Percentiles rank a stretch among this genome's conserved stretches.
phyloP scores from a whole-genome alignment of 2,113 vertebrate species.

The Synodontis membranacea region DNA sequence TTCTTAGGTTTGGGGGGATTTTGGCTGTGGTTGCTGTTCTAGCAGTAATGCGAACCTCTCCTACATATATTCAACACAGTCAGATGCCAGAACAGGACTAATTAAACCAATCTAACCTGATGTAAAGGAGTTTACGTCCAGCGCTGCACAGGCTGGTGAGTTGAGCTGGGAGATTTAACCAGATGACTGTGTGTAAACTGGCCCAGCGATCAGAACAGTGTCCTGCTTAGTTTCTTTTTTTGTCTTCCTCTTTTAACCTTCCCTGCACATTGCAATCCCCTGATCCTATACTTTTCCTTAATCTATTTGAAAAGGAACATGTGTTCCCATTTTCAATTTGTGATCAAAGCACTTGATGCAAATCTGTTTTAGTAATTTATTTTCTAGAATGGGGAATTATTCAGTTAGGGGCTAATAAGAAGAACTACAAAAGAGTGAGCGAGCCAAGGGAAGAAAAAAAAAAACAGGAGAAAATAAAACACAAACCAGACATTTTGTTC shows the following conservation, averaged over 20 bases:
- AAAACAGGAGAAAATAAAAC: conserved; percentile 50
- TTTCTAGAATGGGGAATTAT: conserved; percentile 26
- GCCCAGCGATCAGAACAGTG: conserved; percentile 1
- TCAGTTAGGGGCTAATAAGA: conserved; percentile 23
- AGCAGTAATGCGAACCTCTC: conserved; percentile 26
- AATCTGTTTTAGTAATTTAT: conserved; percentile 41
- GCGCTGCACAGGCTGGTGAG: not conserved
- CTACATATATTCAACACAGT: not conserved
- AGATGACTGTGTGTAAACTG: conserved; percentile 14
- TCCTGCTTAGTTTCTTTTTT: conserved; percentile 25
- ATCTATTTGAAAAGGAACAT: conserved; percentile 55
- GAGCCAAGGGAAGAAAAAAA: conserved; percentile 16
- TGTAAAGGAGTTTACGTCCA: conserved; percentile 30
- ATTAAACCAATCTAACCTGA: conserved; percentile 34
- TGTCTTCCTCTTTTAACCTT: conserved; percentile 43
- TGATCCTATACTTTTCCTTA: conserved; percentile 37
- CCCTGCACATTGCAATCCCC: conserved; percentile 18
- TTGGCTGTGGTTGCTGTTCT: conserved; percentile 7
- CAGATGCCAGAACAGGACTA: conserved; percentile 16
- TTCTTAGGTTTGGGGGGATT: not conserved
- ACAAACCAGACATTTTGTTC: conserved; percentile 65
- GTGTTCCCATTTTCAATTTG: conserved; percentile 50
- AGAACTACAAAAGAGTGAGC: not conserved
- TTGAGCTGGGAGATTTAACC: conserved; percentile 9
- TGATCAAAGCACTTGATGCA: conserved; percentile 47